A percentile compares a stretch with the other conserved stretches of the same genome.
phyloP scores from a whole-genome alignment of 1,140 invertebrate genomes.

The Battus philenor region DNA sequence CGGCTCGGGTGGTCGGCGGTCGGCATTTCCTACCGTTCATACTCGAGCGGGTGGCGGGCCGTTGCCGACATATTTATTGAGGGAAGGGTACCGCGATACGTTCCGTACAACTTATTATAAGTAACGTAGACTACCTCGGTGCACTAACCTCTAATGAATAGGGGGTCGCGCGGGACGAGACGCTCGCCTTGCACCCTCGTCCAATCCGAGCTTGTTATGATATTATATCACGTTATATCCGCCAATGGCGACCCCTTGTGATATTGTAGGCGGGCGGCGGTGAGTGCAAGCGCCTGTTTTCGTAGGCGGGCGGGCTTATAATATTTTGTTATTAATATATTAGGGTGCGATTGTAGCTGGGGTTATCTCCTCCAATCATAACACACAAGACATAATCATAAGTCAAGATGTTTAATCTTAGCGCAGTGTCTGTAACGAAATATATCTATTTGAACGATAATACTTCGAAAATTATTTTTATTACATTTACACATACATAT shows the following conservation, averaged over 20 bases:
- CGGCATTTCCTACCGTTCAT: constrained; percentile 69
- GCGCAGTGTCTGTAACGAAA: no score
- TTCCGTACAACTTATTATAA: constrained; percentile 67
- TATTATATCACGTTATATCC: constrained; percentile 73
- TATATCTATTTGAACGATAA: no score
- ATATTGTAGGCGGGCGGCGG: constrained; percentile 67
- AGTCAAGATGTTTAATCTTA: constrained; percentile 22
- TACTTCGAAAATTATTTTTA: no score
- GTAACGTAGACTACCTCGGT: constrained; percentile 46
- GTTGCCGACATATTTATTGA: constrained; percentile 67
- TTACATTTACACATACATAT: no score
- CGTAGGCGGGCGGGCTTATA: constrained; percentile 67
- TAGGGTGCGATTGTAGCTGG: constrained; percentile 45
- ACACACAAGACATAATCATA: no score
- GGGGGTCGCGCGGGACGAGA: constrained; percentile 37
- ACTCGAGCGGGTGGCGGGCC: constrained; percentile 50
- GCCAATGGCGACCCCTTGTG: constrained; percentile 71
- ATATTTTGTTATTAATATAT: constrained; percentile 73
- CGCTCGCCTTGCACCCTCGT: constrained; percentile 38
- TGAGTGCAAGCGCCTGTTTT: constrained; percentile 52
- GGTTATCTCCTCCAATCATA: constrained; percentile 40
- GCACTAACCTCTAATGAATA: constrained; percentile 69
- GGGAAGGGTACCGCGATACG: constrained; percentile 44
- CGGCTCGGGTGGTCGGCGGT: constrained; percentile 58
- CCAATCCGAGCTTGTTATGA: constrained; percentile 72